These are phyloP conservation scores for Holocentrus rufus DNA, from an alignment of 2,797 vertebrate species.

Conservation along the genomic window DNA sequence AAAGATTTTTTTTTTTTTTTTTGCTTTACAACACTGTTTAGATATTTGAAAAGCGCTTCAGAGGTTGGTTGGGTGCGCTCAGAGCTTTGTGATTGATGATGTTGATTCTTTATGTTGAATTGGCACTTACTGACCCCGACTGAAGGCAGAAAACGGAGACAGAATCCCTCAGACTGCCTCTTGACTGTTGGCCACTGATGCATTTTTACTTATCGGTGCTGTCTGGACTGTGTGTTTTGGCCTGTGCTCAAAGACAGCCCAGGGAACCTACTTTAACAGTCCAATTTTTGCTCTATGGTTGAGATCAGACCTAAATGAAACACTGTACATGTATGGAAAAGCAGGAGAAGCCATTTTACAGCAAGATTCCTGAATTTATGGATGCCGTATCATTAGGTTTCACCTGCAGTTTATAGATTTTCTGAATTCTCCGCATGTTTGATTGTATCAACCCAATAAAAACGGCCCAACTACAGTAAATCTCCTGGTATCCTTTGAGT, in stretches of 20 bases:
- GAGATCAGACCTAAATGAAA: constrained; percentile 52
- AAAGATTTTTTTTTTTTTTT: too few species aligned
- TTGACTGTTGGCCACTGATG: constrained; percentile 20
- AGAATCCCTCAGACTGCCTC: constrained; percentile 32
- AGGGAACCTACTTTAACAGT: constrained; percentile 59
- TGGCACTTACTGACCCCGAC: constrained; percentile 3
- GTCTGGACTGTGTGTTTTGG: constrained; percentile 47
- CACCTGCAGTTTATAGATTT: constrained; percentile 59
- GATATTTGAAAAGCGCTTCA: constrained; percentile 1
- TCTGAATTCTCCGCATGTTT: constrained; percentile 38
- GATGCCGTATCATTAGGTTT: constrained; percentile 47
- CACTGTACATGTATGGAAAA: constrained; percentile 34
- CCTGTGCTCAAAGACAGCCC: constrained; percentile 37
- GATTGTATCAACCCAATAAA: constrained; percentile 53
- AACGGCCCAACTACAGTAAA: constrained; percentile 46
- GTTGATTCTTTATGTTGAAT: constrained; percentile 10
- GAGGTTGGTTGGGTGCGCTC: not conserved
- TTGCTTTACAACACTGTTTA: constrained; percentile 11
- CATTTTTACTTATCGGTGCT: not conserved
- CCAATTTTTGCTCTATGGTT: constrained; percentile 25
- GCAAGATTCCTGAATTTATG: constrained; percentile 51
- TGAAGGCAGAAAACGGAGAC: constrained; percentile 13
- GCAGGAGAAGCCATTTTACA: constrained; percentile 39
- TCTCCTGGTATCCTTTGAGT: constrained; percentile 34
- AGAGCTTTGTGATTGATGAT: constrained; percentile 6